Base-by-base conservation (phyloP, 2,797 vertebrate species). In the Oreochromis grahami region DNA sequence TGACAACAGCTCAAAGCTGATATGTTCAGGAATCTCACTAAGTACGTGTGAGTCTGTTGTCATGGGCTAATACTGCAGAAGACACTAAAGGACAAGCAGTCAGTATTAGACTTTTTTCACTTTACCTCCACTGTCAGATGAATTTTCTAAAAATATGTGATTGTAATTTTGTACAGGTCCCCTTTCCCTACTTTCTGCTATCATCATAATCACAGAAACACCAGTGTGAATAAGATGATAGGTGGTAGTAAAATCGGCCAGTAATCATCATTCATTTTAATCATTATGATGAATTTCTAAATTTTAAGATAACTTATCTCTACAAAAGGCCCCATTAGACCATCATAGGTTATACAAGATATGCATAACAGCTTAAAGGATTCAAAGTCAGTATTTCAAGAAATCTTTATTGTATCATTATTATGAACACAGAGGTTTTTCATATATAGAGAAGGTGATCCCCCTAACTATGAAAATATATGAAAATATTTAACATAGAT, bases 1-100 rank as follows among this genome's bases (percentile, higher is more conserved):
- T 89, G 90, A 91, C 83, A 93, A 85, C 84, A 84, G 84, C 83
- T 90, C 90, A 87, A 83, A 84, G 84, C 80, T 89, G 81, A 90
- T 81, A 38, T 81, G 72, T 78, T 52, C 76, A 76, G 48, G 48
- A 80, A 63, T 78, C 58, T 58, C 8, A 45, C 53, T 55, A 70
- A 77, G 85, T 38, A 85, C n/a, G 29, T 56, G 7, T 38, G 32
- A 79, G 60, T 76, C 2, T 56, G 38, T 78, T 63, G 65, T 68
- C 70, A 43, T 45, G 8, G 53, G 8, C n/a, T 26, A 36, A 63
- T 32, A 79, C n/a, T 79, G 24, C 1, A 76, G 7, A 79, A 72
- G 4, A n/a, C n/a, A 65, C 24, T 29, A 13, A 77, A 78, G 24
- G 1, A 72, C 68, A 48, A 21, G 24, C 24, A 72, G 2, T 48